Conservation (phyloP, 2,797 vertebrate species). For the Clarias fuscus region DNA sequence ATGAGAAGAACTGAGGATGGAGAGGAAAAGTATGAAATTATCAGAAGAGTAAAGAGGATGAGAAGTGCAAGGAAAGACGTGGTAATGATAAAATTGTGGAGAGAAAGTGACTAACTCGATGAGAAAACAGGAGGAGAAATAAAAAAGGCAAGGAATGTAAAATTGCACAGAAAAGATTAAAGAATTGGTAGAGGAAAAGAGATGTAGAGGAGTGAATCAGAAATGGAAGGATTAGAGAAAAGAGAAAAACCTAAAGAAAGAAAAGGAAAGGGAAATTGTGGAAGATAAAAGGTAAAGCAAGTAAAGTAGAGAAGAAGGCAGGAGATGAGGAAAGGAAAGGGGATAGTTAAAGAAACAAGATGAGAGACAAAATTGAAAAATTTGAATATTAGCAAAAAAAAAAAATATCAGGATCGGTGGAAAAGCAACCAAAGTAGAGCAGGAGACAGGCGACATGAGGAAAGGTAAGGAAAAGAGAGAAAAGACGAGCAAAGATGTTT, state of each 20-base stretch:
- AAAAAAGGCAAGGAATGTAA: background rate
- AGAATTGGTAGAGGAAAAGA: background rate
- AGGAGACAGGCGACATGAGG: background rate
- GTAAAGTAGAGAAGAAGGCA: background rate
- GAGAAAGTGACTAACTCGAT: background rate
- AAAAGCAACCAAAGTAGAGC: background rate
- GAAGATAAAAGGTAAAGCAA: background rate
- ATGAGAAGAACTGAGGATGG: background rate
- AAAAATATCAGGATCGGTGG: background rate
- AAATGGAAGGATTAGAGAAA: background rate
- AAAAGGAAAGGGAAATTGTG: background rate
- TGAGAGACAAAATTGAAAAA: no score
- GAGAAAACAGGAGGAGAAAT: background rate
- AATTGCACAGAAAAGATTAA: background rate
- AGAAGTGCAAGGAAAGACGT: background rate
- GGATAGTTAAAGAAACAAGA: no score
- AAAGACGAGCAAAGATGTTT: constrained; percentile 53
- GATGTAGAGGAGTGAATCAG: background rate
- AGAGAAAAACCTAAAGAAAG: background rate
- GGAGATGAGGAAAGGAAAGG: background rate
- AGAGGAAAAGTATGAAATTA: background rate
- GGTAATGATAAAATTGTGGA: background rate
- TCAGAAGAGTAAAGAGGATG: background rate
- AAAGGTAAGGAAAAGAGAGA: constrained; percentile 53
- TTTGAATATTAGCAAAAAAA: no score